phyloP scores from a whole-genome alignment of 2,888 invertebrate genomes.

The Apodemia mormo region DNA sequence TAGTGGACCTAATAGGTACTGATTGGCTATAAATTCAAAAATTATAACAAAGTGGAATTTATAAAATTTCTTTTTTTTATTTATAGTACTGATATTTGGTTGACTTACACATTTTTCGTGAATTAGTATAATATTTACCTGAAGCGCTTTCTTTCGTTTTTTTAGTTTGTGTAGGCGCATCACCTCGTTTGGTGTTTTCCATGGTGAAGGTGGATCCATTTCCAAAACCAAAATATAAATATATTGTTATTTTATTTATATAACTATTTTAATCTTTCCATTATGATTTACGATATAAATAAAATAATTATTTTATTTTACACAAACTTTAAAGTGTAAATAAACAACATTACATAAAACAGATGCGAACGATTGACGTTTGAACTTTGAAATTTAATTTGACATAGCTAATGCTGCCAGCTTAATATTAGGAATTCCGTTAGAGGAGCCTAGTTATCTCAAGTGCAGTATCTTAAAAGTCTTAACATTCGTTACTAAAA shows the following conservation, averaged over 20 bases:
- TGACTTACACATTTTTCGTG: background rate
- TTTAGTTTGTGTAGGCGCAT: slow-evolving; percentile 90
- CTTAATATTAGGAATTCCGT: background rate
- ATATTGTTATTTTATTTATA: background rate
- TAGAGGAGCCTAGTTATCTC: background rate
- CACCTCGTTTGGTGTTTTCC: slow-evolving; percentile 83
- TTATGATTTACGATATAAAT: background rate
- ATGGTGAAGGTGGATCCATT: slow-evolving; percentile 77
- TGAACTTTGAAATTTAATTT: background rate
- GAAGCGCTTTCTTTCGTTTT: slow-evolving; percentile 88
- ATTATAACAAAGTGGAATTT: too few relatives aligned
- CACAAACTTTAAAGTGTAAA: background rate
- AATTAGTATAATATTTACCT: slow-evolving; percentile 73
- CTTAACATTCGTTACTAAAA: background rate
- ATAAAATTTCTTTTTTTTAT: too few relatives aligned
- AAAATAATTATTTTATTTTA: background rate
- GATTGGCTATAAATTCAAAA: too few relatives aligned
- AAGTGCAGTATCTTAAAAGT: background rate
- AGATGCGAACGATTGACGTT: background rate
- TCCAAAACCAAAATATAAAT: slow-evolving; percentile 3
- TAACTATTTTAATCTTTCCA: background rate
- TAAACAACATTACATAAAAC: background rate
- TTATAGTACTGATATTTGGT: background rate
- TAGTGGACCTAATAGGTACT: too few relatives aligned
- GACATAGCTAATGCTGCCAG: background rate